Evolutionary conservation across 2,797 vertebrate genomes (phyloP).

Genomic region (Tragelaphus oryx): DNA sequence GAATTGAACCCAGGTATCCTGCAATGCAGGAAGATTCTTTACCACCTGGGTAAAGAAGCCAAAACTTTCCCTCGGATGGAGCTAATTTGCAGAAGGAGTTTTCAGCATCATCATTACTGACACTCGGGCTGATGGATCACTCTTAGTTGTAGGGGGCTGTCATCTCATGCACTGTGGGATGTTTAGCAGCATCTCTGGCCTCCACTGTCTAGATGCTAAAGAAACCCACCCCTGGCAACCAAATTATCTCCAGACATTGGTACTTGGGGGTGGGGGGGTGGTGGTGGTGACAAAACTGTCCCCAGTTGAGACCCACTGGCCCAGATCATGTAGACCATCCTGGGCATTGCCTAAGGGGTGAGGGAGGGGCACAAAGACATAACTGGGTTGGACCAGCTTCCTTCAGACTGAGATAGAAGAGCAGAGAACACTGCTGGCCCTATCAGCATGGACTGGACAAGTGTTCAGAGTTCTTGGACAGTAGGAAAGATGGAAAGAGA

Average conservation of each 20-base stretch:
- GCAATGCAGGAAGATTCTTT: background rate
- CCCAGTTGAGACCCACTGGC: background rate
- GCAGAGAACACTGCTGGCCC: no score
- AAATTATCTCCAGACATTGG: background rate
- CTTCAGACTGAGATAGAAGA: background rate
- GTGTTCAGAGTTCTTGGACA: background rate
- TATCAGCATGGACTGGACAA: background rate
- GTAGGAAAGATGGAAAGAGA: background rate
- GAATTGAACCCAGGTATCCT: background rate
- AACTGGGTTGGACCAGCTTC: background rate
- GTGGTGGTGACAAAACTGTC: background rate
- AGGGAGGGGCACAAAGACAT: background rate
- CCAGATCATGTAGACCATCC: background rate
- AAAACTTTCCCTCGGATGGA: accelerated
- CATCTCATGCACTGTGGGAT: background rate
- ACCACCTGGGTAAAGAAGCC: background rate
- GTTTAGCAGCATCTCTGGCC: background rate
- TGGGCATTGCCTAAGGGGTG: background rate
- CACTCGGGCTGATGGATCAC: background rate
- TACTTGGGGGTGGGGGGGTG: background rate
- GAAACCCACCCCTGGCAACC: background rate
- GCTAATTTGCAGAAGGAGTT: background rate
- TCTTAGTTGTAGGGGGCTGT: background rate
- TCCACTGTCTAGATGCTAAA: background rate
- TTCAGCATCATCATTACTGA: accelerated